These are phyloP conservation scores for Leptobrachium ailaonicum DNA, from an alignment of 2,113 vertebrate genomes.

Conservation along the genomic window DNA sequence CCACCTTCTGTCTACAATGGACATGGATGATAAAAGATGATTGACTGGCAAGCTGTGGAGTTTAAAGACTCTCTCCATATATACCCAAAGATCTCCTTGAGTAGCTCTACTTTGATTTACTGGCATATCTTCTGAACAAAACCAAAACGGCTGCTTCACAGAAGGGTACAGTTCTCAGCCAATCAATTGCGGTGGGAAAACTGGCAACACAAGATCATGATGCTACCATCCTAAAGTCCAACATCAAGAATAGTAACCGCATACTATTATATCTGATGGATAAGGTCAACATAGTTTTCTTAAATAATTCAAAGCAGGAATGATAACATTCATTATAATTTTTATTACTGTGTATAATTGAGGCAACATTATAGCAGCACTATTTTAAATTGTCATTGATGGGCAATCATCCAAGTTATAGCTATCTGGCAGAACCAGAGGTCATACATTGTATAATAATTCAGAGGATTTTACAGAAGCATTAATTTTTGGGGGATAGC, in stretches of 20 bases:
- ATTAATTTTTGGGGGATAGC: conserved; percentile 4
- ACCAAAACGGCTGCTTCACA: too few relatives aligned
- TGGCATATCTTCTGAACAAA: too few relatives aligned
- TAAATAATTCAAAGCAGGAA: conserved; percentile 27
- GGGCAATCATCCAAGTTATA: conserved; percentile 36
- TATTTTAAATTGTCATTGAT: conserved; percentile 12
- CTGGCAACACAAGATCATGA: too few relatives aligned
- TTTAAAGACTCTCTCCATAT: too few relatives aligned
- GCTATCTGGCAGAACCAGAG: conserved; percentile 9
- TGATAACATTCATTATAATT: conserved; percentile 38
- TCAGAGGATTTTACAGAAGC: conserved; percentile 2
- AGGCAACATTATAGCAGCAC: conserved; percentile 33
- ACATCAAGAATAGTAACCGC: conserved; percentile 16
- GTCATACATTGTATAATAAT: conserved; percentile 5
- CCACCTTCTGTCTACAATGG: too few relatives aligned
- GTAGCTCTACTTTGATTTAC: too few relatives aligned
- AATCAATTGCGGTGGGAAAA: too few relatives aligned
- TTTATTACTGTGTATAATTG: conserved; percentile 29
- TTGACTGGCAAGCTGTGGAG: too few relatives aligned
- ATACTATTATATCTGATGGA: conserved; percentile 11
- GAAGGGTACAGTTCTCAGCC: too few relatives aligned
- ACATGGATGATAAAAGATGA: too few relatives aligned
- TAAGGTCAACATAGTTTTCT: conserved; percentile 26
- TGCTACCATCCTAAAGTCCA: too few relatives aligned
- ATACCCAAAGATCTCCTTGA: too few relatives aligned